phyloP scores from a whole-genome alignment of 2,797 vertebrate species.

The Cetoscarus ocellatus region DNA sequence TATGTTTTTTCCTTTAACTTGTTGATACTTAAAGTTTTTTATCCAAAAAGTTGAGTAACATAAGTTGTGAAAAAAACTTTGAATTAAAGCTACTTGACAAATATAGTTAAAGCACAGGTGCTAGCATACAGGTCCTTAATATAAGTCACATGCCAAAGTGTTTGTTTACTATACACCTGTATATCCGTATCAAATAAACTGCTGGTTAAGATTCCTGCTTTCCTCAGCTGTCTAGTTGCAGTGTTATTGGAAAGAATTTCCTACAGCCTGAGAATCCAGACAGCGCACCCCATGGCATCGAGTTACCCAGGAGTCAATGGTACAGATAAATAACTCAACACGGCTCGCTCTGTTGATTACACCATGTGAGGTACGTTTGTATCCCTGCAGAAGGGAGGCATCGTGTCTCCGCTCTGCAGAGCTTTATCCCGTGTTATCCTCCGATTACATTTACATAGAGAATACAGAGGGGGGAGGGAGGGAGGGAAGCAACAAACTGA shows the following conservation, averaged over 20 bases:
- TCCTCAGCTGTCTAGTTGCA: constrained; percentile 48
- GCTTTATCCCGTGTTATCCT: constrained; percentile 76
- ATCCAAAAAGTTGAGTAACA: no score
- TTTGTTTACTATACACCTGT: no score
- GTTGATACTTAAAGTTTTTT: no score
- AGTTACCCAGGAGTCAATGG: constrained; percentile 75
- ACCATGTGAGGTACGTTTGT: constrained; percentile 59
- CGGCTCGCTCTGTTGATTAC: constrained; percentile 70
- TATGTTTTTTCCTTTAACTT: no score
- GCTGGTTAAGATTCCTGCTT: constrained; percentile 32
- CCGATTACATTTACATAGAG: constrained; percentile 77
- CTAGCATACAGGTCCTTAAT: no score
- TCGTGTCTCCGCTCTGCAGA: constrained; percentile 64
- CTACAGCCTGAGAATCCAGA: constrained; percentile 44
- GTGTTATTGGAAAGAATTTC: constrained; percentile 44
- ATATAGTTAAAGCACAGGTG: background rate
- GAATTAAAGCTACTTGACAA: background rate
- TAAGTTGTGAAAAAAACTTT: no score
- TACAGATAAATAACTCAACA: constrained; percentile 80
- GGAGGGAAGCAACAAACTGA: constrained; percentile 69
- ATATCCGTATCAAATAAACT: constrained; percentile 25
- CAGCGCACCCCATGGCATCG: constrained; percentile 59
- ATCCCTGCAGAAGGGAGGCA: constrained; percentile 62
- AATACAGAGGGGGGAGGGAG: constrained; percentile 61
- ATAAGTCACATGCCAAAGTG: background rate